Evolutionary conservation across 1,140 invertebrate genomes (phyloP).

Genomic region (Drosophila chauvacae): DNA sequence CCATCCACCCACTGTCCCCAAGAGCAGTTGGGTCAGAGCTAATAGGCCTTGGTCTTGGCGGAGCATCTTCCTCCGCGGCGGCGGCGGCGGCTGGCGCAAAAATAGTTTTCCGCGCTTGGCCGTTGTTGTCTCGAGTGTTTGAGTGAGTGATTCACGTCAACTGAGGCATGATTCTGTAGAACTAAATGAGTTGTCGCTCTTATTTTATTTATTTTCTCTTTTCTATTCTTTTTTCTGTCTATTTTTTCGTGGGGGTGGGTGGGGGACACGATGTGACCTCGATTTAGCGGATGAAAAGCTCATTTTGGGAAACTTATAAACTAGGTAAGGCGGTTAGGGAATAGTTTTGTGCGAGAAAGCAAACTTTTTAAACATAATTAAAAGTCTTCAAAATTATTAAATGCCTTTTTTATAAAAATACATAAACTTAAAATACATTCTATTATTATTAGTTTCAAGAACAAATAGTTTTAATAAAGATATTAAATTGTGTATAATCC

Average conservation of each 20-base stretch:
- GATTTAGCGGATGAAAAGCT: neutral
- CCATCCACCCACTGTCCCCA: slow-evolving; percentile 29
- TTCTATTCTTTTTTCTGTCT: slow-evolving; percentile 26
- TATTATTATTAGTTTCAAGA: too few species aligned
- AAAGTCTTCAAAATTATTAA: neutral
- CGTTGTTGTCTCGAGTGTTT: slow-evolving; percentile 60
- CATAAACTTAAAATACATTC: too few species aligned
- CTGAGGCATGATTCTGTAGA: slow-evolving; percentile 77
- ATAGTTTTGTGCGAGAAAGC: neutral
- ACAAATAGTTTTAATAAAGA: too few species aligned
- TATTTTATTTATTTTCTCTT: slow-evolving; percentile 54
- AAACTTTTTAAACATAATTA: neutral
- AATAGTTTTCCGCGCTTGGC: slow-evolving; percentile 65
- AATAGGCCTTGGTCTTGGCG: slow-evolving; percentile 70
- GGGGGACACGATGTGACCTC: slow-evolving; percentile 7
- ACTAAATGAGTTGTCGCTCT: slow-evolving; percentile 81
- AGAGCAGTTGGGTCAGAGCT: slow-evolving; percentile 60
- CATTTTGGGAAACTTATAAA: neutral
- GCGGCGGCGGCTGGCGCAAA: slow-evolving; percentile 40
- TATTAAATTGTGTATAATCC: too few species aligned
- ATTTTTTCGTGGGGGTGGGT: slow-evolving; percentile 29
- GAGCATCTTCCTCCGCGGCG: slow-evolving; percentile 17
- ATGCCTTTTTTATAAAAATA: too few species aligned
- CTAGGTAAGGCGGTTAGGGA: neutral
- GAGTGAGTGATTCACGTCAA: slow-evolving; percentile 82